phyloP scores from a whole-genome alignment of 2,888 invertebrate species.

The Pandemis corylana region DNA sequence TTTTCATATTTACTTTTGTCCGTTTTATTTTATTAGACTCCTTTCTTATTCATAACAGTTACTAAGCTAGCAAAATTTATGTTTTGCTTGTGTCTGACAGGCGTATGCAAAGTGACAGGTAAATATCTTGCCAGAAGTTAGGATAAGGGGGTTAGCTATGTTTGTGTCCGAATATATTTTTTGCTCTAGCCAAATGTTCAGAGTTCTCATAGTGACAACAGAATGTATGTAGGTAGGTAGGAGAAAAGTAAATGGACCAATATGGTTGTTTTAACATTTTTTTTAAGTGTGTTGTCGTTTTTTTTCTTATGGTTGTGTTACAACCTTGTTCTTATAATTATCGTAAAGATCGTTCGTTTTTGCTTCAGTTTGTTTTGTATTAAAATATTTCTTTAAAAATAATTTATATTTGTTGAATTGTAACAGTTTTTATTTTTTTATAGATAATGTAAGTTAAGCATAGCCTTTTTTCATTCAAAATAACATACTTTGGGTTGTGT shows the following conservation, averaged over 20 bases:
- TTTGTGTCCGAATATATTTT: constrained; percentile 2
- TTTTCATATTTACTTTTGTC: constrained; percentile 2
- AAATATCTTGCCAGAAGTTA: too few species aligned
- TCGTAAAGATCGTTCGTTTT: neutral
- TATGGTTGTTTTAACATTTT: neutral
- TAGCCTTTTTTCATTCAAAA: neutral
- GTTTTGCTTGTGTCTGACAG: too few species aligned
- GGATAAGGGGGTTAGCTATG: neutral
- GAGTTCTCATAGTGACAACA: neutral
- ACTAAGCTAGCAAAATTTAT: too few species aligned
- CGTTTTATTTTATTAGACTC: neutral
- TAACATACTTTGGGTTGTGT: constrained; percentile 6
- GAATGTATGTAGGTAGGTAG: constrained; percentile 8
- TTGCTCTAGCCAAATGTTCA: neutral
- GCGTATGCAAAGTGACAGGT: too few species aligned
- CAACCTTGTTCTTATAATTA: neutral
- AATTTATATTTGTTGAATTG: constrained; percentile 33
- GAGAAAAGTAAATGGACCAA: constrained; percentile 25
- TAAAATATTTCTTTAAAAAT: neutral
- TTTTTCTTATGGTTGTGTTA: neutral
- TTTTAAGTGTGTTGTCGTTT: neutral
- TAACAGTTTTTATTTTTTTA: constrained; percentile 7
- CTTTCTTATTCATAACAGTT: too few species aligned
- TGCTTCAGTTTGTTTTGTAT: neutral
- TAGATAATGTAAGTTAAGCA: constrained; percentile 5